Percentiles rank a stretch among this genome's conserved stretches.
Conservation (phyloP, 1,140 invertebrate genomes). For the Tetragnatha versicolor region DNA sequence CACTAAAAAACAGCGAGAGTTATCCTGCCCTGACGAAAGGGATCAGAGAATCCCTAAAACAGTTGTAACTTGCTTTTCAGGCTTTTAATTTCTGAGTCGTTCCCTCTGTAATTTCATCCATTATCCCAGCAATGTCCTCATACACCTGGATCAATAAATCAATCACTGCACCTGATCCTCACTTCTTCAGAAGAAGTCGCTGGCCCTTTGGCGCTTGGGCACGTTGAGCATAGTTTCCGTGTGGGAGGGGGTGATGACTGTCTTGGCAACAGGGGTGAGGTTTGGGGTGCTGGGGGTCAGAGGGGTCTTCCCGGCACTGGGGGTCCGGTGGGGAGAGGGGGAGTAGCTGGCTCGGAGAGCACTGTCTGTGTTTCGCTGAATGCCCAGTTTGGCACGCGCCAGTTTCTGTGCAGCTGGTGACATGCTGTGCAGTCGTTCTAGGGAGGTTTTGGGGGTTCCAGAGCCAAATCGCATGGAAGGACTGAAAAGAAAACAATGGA, state of each 20-base stretch:
- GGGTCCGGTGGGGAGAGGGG: conserved; percentile 62
- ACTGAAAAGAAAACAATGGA: conserved; percentile 56
- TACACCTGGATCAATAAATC: too few species aligned
- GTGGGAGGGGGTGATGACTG: background rate
- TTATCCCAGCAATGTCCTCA: too few species aligned
- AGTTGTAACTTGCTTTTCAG: too few species aligned
- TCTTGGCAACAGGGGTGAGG: background rate
- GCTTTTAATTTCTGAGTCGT: too few species aligned
- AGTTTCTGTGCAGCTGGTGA: conserved; percentile 91
- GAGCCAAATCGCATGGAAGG: conserved; percentile 58
- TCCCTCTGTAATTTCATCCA: too few species aligned
- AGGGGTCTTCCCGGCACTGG: conserved; percentile 21
- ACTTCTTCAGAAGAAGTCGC: conserved; percentile 56
- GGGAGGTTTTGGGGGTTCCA: conserved; percentile 61
- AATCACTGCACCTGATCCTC: too few species aligned
- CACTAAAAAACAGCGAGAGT: too few species aligned
- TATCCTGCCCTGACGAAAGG: too few species aligned
- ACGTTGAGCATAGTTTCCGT: background rate
- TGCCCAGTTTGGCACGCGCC: conserved; percentile 69
- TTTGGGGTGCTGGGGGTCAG: background rate
- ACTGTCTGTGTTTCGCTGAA: conserved; percentile 66
- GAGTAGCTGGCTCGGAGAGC: conserved; percentile 69
- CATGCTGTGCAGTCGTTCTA: conserved; percentile 86
- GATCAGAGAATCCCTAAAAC: too few species aligned
- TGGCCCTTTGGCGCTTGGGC: conserved; percentile 48